Percentiles rank a stretch among this genome's conserved stretches.
Conservation (phyloP, 1,140 invertebrate genomes). For the Euura lappo region DNA sequence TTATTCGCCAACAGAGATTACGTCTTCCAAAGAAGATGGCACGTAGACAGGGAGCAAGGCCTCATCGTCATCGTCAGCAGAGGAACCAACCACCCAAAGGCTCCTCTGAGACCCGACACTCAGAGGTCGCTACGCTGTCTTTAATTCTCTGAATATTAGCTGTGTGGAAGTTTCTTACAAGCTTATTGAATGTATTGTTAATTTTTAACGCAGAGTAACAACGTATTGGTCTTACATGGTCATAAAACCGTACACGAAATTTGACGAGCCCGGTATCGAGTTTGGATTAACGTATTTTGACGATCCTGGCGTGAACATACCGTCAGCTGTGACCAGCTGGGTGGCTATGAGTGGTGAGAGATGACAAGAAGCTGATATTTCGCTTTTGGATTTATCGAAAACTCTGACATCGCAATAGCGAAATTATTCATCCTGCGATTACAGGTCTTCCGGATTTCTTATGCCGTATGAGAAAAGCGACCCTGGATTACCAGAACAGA, state of each 20-base stretch:
- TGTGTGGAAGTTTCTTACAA: not conserved
- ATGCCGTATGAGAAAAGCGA: conserved; percentile 59
- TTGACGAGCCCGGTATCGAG: conserved; percentile 77
- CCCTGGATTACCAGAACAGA: conserved; percentile 53
- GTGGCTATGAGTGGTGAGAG: conserved; percentile 61
- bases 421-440: not conserved
- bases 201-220: conserved; percentile 62
- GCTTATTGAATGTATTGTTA: conserved; percentile 5
- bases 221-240: conserved; percentile 90
- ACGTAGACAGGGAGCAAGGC: conserved; percentile 62
- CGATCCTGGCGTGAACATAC: conserved; percentile 79
- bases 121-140: conserved; percentile 52
- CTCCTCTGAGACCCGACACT: conserved; percentile 63
- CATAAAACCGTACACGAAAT: conserved; percentile 71
- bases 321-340: conserved; percentile 70
- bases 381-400: not conserved
- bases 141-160: conserved; percentile 4
- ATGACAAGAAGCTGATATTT: conserved; percentile 8
- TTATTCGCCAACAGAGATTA: conserved; percentile 88
- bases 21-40: conserved; percentile 79
- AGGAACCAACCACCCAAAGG: conserved; percentile 67
- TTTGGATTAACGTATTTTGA: conserved; percentile 88
- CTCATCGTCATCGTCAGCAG: conserved; percentile 69
- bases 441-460: conserved; percentile 55
- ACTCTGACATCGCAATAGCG: no score